Evolutionary conservation across 2,888 invertebrate species (phyloP).

Genomic region (Gibbula magus): DNA sequence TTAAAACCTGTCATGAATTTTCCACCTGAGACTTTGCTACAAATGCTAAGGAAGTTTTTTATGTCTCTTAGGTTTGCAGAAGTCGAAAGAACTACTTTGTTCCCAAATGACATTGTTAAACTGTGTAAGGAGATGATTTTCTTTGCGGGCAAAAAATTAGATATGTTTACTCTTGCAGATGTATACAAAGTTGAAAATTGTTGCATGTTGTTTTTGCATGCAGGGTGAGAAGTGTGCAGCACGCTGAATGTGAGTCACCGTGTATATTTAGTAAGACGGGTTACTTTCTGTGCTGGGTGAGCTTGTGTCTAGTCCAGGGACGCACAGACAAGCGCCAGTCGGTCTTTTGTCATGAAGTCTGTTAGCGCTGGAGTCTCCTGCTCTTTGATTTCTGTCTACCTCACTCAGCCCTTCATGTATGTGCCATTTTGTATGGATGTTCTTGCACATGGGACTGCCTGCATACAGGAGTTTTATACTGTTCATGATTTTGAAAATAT

Average conservation of each 20-base stretch:
- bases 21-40: no score
- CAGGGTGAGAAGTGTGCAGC: not conserved
- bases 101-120: no score
- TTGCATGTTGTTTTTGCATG: slow-evolving; percentile 1
- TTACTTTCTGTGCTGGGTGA: not conserved
- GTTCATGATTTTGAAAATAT: no score
- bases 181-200: not conserved
- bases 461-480: no score
- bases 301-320: not conserved
- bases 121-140: no score
- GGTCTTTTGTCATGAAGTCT: slow-evolving; percentile 4
- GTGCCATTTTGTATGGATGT: not conserved
- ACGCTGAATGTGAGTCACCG: not conserved
- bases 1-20: no score
- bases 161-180: no score
- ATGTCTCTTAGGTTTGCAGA: no score
- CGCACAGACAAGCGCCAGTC: not conserved
- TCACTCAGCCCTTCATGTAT: not conserved
- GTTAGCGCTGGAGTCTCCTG: not conserved
- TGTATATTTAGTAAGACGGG: slow-evolving; percentile 1
- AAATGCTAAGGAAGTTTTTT: no score
- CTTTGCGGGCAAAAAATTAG: no score
- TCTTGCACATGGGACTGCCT: no score
- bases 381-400: not conserved
- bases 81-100: no score